Evolutionary conservation across 1,140 invertebrate species (phyloP).

Genomic region (Pseudomyrmex flavicornis): DNA sequence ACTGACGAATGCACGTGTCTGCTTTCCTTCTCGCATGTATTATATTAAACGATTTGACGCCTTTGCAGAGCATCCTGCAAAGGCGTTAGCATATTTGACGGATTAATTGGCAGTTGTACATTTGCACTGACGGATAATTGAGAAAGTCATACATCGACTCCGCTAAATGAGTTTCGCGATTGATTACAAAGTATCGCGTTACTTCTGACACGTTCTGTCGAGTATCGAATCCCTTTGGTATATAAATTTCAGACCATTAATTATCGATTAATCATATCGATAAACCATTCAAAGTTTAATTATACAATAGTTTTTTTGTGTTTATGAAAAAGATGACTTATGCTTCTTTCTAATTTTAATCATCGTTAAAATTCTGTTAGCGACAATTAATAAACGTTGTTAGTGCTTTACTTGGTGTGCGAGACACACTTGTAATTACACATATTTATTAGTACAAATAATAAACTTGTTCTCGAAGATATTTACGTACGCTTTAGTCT

Average conservation of each 20-base stretch:
- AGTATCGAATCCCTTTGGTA: too few species aligned
- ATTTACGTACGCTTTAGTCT: not conserved
- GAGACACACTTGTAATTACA: too few species aligned
- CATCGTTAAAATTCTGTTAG: too few species aligned
- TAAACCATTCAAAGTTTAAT: too few species aligned
- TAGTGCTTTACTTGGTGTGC: too few species aligned
- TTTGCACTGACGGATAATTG: slow-evolving; percentile 29
- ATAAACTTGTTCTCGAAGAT: too few species aligned
- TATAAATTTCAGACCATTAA: slow-evolving; percentile 40
- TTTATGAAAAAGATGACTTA: not conserved
- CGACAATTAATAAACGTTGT: not conserved
- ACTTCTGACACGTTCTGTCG: slow-evolving; percentile 7
- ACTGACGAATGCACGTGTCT: not conserved
- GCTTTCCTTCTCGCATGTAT: slow-evolving; percentile 10
- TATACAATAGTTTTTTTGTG: not conserved
- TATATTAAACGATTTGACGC: slow-evolving; percentile 38
- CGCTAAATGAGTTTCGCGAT: slow-evolving; percentile 44
- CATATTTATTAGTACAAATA: too few species aligned
- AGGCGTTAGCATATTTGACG: slow-evolving; percentile 33
- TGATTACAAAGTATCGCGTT: slow-evolving; percentile 48
- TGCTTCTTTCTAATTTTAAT: not conserved
- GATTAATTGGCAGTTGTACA: slow-evolving; percentile 48
- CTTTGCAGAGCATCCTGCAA: slow-evolving; percentile 9
- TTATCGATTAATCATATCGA: slow-evolving; percentile 25
- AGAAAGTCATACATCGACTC: slow-evolving; percentile 38